phyloP scores from a whole-genome alignment of 2,888 invertebrate species.

The Petrolisthes cinctipes region DNA sequence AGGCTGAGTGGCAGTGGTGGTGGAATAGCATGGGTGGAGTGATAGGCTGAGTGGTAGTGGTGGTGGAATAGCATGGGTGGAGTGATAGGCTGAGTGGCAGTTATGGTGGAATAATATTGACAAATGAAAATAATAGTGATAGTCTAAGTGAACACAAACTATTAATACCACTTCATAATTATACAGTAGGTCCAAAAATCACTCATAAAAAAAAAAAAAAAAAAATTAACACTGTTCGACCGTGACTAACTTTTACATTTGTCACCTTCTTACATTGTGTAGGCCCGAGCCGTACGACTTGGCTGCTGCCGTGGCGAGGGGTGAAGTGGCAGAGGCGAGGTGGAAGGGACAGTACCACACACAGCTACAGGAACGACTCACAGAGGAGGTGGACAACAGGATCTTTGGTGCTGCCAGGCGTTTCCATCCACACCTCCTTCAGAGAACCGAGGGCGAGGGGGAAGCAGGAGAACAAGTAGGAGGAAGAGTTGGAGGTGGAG shows the following conservation, averaged over 20 bases:
- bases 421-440: constrained; percentile 10
- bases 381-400: constrained; percentile 51
- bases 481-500: neutral
- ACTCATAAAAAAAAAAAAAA: too few species aligned
- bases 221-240: too few species aligned
- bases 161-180: too few species aligned
- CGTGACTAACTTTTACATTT: neutral
- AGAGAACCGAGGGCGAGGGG: neutral
- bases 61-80: too few species aligned
- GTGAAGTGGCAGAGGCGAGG: neutral
- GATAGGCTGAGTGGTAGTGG: too few species aligned
- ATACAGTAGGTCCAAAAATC: too few species aligned
- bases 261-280: neutral
- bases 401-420: constrained; percentile 48
- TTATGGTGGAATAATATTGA: too few species aligned
- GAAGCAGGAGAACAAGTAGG: neutral
- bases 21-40: too few species aligned
- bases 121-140: too few species aligned
- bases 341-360: constrained; percentile 35
- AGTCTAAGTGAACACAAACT: too few species aligned
- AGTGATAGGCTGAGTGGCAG: too few species aligned
- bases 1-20: too few species aligned
- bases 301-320: constrained; percentile 45
- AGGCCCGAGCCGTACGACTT: constrained; percentile 58
- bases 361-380: constrained; percentile 49